Conservation (phyloP, 2,797 vertebrate species). For the Malurus leucopterus region DNA sequence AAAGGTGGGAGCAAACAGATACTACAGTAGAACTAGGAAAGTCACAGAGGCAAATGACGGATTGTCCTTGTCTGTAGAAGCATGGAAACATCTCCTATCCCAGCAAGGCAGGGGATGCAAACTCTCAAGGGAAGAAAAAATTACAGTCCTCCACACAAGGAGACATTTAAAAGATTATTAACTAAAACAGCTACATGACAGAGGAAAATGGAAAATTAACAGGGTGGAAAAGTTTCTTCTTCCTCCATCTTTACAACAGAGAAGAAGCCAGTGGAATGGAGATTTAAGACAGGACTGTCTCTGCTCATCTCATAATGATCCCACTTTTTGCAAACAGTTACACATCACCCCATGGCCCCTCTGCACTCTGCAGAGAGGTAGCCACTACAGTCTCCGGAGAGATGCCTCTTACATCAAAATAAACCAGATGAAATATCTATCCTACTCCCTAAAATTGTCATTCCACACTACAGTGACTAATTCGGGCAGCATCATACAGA, state of each 20-base stretch:
- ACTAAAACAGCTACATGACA: background rate
- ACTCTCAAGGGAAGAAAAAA: background rate
- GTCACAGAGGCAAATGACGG: conserved; percentile 1
- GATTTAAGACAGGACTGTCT: background rate
- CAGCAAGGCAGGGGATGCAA: background rate
- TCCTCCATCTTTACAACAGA: background rate
- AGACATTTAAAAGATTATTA: conserved; percentile 21
- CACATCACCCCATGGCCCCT: background rate
- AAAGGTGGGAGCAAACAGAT: background rate
- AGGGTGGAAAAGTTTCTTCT: background rate
- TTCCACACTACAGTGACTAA: background rate
- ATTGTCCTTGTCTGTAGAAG: background rate
- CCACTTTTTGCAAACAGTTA: background rate
- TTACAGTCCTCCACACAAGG: background rate
- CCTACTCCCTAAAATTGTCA: background rate
- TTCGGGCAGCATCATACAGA: background rate
- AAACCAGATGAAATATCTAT: background rate
- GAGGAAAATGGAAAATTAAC: conserved; percentile 33
- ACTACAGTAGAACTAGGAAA: background rate
- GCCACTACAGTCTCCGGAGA: background rate
- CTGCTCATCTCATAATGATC: background rate
- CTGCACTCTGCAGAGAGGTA: background rate
- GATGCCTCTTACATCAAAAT: background rate
- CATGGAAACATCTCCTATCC: background rate
- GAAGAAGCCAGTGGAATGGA: background rate